phyloP scores from a whole-genome alignment of 2,888 invertebrate genomes.

The Ectropis crepuscularia region DNA sequence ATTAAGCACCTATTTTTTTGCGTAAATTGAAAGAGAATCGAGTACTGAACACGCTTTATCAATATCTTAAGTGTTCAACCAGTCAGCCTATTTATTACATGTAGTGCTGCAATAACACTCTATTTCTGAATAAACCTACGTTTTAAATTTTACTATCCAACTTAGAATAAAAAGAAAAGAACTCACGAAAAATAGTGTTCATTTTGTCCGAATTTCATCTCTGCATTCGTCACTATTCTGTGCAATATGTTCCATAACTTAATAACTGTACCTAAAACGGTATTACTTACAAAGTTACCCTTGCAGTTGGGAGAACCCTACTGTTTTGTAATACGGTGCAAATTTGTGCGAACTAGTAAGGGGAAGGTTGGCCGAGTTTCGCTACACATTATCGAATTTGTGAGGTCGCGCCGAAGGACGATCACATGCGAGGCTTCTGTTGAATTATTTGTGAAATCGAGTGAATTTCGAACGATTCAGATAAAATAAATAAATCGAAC shows the following conservation, averaged over 20 bases:
- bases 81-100: no score
- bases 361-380: constrained; percentile 21
- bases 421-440: constrained; percentile 18
- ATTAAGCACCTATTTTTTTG: no score
- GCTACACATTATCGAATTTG: constrained; percentile 39
- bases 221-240: not conserved
- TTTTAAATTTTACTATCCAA: no score
- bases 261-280: constrained; percentile 36
- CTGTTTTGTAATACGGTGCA: constrained; percentile 18
- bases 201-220: not conserved
- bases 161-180: no score
- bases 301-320: constrained; percentile 22
- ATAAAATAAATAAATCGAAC: no score
- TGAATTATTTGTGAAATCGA: constrained; percentile 15
- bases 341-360: not conserved
- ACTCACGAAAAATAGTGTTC: no score
- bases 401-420: constrained; percentile 33
- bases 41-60: no score
- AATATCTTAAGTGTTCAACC: no score
- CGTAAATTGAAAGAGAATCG: no score
- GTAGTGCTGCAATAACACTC: no score
- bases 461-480: not conserved
- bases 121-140: no score
- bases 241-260: constrained; percentile 31
- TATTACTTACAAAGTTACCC: constrained; percentile 22